phyloP scores from a whole-genome alignment of 2,113 vertebrate species.

The Brachionichthys hirsutus region DNA sequence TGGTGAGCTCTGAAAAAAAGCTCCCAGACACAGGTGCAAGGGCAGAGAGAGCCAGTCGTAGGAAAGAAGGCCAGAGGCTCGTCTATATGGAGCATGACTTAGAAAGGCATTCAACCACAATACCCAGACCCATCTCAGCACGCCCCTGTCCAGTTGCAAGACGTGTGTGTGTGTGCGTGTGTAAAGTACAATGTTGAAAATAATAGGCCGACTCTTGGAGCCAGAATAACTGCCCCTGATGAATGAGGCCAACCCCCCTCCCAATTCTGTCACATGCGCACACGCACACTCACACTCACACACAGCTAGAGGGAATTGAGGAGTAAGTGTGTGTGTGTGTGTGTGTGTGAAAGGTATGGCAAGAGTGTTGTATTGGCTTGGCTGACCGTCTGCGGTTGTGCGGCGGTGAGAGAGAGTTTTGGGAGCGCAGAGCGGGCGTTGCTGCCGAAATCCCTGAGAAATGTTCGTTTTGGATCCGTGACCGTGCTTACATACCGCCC shows the following conservation, averaged over 20 bases:
- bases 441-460: conserved; percentile 82
- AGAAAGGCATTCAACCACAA: conserved; percentile 76
- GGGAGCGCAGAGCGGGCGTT: conserved; percentile 77
- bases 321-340: conserved; percentile 15
- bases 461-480: conserved; percentile 82
- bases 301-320: no score
- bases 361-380: conserved; percentile 80
- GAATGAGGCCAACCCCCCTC: conserved; percentile 55
- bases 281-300: conserved; percentile 10
- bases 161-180: conserved; percentile 24
- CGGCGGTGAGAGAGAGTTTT: conserved; percentile 73
- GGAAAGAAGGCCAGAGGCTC: conserved; percentile 70
- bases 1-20: conserved; percentile 54
- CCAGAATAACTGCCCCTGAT: conserved; percentile 74
- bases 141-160: conserved; percentile 54
- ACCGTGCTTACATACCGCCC: conserved; percentile 78
- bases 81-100: conserved; percentile 71
- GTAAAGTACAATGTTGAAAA: conserved; percentile 73
- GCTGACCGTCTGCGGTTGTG: conserved; percentile 81
- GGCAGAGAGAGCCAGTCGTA: conserved; percentile 64
- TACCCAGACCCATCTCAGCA: conserved; percentile 63
- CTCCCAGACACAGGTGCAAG: conserved; percentile 72
- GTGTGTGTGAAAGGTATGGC: conserved; percentile 68
- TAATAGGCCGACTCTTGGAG: conserved; percentile 56
- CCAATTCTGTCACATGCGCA: conserved; percentile 37